Percentiles rank a stretch among this genome's conserved stretches.
Conservation (phyloP, 53 echinoderm and acorn worm genomes). For the Zoroaster sp. region DNA sequence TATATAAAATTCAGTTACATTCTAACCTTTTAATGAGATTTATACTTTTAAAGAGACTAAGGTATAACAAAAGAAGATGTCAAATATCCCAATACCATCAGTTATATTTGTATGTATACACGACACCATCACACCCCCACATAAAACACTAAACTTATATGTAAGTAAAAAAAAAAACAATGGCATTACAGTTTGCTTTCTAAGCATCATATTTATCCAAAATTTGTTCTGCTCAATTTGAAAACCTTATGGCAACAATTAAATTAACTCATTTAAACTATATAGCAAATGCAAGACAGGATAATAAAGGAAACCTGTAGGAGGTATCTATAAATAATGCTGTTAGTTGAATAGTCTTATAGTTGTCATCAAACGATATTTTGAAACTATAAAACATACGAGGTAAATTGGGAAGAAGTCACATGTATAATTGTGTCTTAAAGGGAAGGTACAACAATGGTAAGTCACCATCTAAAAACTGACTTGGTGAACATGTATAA, state of each 20-base stretch:
- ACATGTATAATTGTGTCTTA: too few species aligned
- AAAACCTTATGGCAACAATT: not conserved
- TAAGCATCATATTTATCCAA: not conserved
- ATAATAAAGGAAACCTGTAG: not conserved
- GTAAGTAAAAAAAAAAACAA: too few species aligned
- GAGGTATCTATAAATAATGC: not conserved
- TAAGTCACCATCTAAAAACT: too few species aligned
- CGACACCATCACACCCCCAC: not conserved
- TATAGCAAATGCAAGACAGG: not conserved
- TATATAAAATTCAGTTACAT: too few species aligned
- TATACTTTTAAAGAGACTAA: too few species aligned
- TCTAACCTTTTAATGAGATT: too few species aligned
- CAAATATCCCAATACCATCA: not conserved
- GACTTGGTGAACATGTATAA: too few species aligned
- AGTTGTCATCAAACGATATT: too few species aligned
- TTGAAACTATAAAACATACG: too few species aligned
- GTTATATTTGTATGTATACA: not conserved
- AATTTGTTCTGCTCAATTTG: not conserved
- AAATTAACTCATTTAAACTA: not conserved
- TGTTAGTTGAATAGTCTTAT: not conserved
- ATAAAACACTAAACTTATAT: not conserved
- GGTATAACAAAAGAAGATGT: too few species aligned
- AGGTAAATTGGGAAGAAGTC: too few species aligned
- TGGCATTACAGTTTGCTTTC: not conserved
- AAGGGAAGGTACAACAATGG: too few species aligned